These are phyloP conservation scores for Bombus terrestris DNA, from an alignment of 1,140 invertebrate genomes.

Conservation along the genomic window DNA sequence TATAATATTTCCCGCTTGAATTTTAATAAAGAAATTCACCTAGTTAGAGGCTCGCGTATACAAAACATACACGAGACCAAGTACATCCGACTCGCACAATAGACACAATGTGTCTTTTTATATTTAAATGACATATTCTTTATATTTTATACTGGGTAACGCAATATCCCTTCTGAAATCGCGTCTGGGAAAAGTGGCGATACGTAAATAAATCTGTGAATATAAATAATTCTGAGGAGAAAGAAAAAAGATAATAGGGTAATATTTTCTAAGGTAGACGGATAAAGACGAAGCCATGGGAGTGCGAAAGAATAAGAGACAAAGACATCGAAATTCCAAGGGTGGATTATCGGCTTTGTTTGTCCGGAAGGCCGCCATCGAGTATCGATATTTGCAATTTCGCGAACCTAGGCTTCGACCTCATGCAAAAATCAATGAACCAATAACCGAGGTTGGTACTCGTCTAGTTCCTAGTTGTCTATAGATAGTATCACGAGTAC, in stretches of 20 bases:
- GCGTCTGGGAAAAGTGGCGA: neutral
- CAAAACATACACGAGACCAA: neutral
- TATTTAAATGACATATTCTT: neutral
- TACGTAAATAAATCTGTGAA: neutral
- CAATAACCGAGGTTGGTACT: conserved; percentile 68
- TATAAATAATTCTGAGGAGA: neutral
- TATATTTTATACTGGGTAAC: neutral
- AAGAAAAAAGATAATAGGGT: neutral
- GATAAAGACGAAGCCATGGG: neutral
- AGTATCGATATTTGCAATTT: conserved; percentile 71
- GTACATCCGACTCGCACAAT: neutral
- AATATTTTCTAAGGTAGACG: neutral
- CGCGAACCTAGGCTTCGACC: conserved; percentile 55
- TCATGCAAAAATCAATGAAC: conserved; percentile 75
- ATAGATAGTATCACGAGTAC: conserved; percentile 35
- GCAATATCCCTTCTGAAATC: neutral
- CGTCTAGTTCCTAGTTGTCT: conserved; percentile 49
- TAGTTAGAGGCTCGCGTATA: neutral
- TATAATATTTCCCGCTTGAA: neutral
- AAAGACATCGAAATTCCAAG: conserved; percentile 56
- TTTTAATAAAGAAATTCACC: neutral
- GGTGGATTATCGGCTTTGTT: conserved; percentile 68
- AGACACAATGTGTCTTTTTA: neutral
- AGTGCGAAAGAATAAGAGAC: conserved; percentile 6
- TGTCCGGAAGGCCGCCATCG: conserved; percentile 64